Percentiles rank a stretch among this genome's conserved stretches.
These are phyloP conservation scores for Verasper variegatus DNA, from an alignment of 2,113 vertebrate species.

Conservation along the genomic window DNA sequence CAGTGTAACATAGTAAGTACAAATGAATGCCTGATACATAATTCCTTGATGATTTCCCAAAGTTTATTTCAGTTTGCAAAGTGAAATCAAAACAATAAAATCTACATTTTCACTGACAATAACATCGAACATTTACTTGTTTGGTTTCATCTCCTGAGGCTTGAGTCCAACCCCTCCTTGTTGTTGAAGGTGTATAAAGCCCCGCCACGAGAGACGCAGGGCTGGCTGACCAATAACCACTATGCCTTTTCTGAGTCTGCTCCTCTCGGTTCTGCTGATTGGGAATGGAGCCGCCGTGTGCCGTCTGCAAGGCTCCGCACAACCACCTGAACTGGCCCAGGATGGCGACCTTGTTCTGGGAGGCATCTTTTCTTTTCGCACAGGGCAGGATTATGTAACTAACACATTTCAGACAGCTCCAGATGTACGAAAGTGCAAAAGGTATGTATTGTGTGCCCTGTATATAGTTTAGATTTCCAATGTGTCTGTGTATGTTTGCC, in stretches of 20 bases:
- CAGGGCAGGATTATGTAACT: conserved; percentile 70
- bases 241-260: conserved; percentile 58
- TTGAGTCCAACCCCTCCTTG: conserved; percentile 12
- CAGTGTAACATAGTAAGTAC: neutral
- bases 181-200: conserved; percentile 60
- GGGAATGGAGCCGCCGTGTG: conserved; percentile 61
- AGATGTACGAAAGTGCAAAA: conserved; percentile 71
- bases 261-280: conserved; percentile 57
- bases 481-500: conserved; percentile 1
- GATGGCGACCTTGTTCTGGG: conserved; percentile 80
- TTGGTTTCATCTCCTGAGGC: conserved; percentile 53
- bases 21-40: neutral
- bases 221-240: neutral
- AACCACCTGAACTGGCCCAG: conserved; percentile 71
- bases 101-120: neutral
- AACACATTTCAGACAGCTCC: conserved; percentile 76
- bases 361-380: conserved; percentile 84
- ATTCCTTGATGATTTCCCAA: neutral
- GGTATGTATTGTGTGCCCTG: conserved; percentile 66
- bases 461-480: neutral
- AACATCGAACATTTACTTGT: conserved; percentile 2
- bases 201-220: neutral
- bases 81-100: conserved; percentile 13
- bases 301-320: conserved; percentile 42
- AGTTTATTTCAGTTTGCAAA: neutral